A percentile compares a stretch with the other conserved stretches of the same genome.
phyloP scores from a whole-genome alignment of 2,113 vertebrate genomes.

The Indri indri region DNA sequence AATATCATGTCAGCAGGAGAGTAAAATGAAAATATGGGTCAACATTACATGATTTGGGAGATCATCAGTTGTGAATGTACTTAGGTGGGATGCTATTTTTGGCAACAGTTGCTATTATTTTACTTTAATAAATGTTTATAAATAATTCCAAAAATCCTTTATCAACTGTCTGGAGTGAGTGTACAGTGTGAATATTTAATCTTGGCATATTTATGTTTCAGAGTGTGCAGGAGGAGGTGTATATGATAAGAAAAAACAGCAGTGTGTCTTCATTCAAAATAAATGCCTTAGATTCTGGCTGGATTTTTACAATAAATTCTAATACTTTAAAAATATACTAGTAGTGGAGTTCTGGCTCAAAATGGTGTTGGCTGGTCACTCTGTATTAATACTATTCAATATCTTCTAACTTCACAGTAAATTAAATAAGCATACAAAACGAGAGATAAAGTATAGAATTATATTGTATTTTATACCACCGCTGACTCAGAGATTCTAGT shows the following conservation, averaged over 20 bases:
- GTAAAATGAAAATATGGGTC: constrained; percentile 53
- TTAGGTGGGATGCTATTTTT: constrained; percentile 44
- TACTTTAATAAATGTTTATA: constrained; percentile 52
- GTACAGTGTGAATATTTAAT: neutral
- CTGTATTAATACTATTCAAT: neutral
- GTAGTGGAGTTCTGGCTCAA: neutral
- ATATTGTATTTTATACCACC: neutral
- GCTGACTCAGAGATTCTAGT: neutral
- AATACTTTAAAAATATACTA: constrained; percentile 2
- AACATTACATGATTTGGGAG: neutral
- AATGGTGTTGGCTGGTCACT: neutral
- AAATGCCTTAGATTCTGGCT: constrained; percentile 3
- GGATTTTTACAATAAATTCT: constrained; percentile 15
- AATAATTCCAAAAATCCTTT: constrained; percentile 41
- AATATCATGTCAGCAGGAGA: constrained; percentile 41
- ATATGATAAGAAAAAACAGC: neutral
- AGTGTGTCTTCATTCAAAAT: constrained; percentile 42
- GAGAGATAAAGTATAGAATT: neutral
- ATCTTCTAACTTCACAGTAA: neutral
- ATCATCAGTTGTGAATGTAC: neutral
- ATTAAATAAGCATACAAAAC: neutral
- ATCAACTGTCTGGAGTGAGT: constrained; percentile 13
- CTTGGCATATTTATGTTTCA: constrained; percentile 43
- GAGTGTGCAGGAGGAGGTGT: neutral
- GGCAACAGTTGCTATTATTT: constrained; percentile 38